Evolutionary conservation across 2,888 invertebrate genomes (phyloP), one percentile per base, ranked within the genome.

Genomic region (Phytoseiulus persimilis): DNA sequence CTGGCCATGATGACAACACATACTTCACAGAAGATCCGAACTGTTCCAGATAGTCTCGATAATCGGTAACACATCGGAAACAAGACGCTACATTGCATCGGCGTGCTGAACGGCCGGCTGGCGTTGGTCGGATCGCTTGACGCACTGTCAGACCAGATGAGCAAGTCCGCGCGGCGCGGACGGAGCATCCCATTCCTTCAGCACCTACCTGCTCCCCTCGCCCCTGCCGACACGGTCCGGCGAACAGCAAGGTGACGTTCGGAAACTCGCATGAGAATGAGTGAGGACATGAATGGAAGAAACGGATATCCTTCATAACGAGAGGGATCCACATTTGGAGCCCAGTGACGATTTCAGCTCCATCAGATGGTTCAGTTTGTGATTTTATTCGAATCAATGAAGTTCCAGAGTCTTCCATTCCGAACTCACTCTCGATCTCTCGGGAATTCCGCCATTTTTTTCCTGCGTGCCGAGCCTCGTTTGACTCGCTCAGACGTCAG

Each of bases 101-200:
- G 18, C 2, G 65, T 28, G 65, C 1, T 23, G 65, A 65, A 65
- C 65, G 65, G 65, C 18, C 65, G 65, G 1, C 65, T 65, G 65
- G 18, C 65, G 65, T 65, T 39, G 5, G 39, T 39, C 23, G 65
- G 65, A 65, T 65, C 23, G 65, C 65, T 65, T 65, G 65, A 65
- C 65, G 65, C 65, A 65, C 65, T 65, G 65, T 65, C 65, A 65
- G 65, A 65, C 18, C 65, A 23, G 65, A 65, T 65, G 65, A 65
- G 65, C 65, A 14, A 65, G 65, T 65, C 65, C 65, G 65, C 65
- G 65, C 65, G 65, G 65, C 65, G 65, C 65, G 65, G 65, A 65
- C 65, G 65, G 65, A 65, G 65, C 65, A 65, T 65, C 65, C 65
- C 65, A 65, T 65, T 65, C 65, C 65, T 65, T 65, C 65, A 65